Base-by-base conservation (phyloP, 2,888 invertebrate species). In the Tetragonisca angustula region DNA sequence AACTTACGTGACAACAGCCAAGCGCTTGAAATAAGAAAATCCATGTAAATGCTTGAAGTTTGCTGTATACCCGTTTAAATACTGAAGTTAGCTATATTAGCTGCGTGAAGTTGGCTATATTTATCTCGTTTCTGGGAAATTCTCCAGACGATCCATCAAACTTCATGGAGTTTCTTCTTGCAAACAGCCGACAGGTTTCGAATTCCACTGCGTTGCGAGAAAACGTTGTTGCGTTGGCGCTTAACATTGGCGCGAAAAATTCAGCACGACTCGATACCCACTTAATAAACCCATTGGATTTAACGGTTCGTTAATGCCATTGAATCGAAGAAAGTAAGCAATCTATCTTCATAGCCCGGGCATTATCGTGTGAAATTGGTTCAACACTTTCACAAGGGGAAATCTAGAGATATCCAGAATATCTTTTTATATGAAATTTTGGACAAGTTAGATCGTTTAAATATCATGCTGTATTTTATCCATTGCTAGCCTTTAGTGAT, bases 341-440 rank as follows among this genome's bases (percentile, higher is more conserved):
- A 27, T n/a, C 32, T 24, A 65, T 32, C 56, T 24, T 59, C 24
- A 32, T 73, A 70, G 36, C 52, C n/a, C 61, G 19, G 32, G 24
- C 24, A 65, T 56, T 24, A 65, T 54, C 50, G 56, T 52, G 65
- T 74, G 59, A 75, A 68, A 79, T 67, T 52, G 27, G 52, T 52
- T 75, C 67, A 61, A 61, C 67, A 68, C 79, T 79, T 79, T 79
- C 79, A 59, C 67, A n/a, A 36, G 17, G 68, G 27, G 59, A 59
- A 76, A 71, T 64, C 61, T 70, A 49, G 62, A 52, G 56, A 59
- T 59, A n/a, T 56, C 0, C 56, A 56, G 56, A 56, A n/a, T n/a
- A 59, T 59, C 56, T 59, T 15, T 24, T 59, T 15, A 5, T n/a
- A 59, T n/a, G 5, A 59, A 59, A 59, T 59, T 59, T 59, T 59